Evolutionary conservation across 2,888 invertebrate genomes (phyloP), one percentile per base, ranked within the genome.

Genomic region (Hemithea aestivaria): DNA sequence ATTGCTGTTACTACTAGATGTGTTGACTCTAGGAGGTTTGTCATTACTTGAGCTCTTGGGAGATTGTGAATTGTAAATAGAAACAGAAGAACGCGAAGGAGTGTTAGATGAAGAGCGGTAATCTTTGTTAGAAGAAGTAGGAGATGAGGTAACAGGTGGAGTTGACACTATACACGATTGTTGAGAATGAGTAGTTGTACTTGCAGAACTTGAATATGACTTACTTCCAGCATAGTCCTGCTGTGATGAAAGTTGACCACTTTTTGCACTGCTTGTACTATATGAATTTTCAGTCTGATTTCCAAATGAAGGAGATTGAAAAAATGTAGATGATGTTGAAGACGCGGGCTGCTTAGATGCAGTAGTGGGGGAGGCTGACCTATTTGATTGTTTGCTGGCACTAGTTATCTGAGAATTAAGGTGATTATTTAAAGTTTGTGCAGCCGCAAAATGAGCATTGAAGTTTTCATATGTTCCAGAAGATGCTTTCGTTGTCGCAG

Each of bases 121-220:
- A 53, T 92, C 92, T 75, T 92, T 92, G 46, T 87, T 81, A 34
- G 87, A 73, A 40, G 89, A 87, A 12, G 87, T 74, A 2, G 83
- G 58, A 52, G 88, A 78, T 33, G 89, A 87, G 31, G 90, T 89
- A 36, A 78, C 77, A 41, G 85, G 69, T 57, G 92, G 90, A 60
- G 92, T 91, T 57, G 93, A 90, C 59, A 93, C 93, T 54, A 93
- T 92, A 75, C 93, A 93, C 32, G 92, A 90, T 71, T 92, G 92
- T 69, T 91, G 91, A 57, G 91, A 89, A 70, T 90, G 88, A 72
- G 83, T 78, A 78, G 84, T 78, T 71, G 87, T 77, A 77, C 85
- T 88, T 82, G 88, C 87, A 73, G 88, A 83, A 85, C 87, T 88
- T 75, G 88, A 85, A 82, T 87, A 88, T 62, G 88, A 88, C 87